Conservation (phyloP, 2,797 vertebrate species). For the Danio aesculapii region DNA sequence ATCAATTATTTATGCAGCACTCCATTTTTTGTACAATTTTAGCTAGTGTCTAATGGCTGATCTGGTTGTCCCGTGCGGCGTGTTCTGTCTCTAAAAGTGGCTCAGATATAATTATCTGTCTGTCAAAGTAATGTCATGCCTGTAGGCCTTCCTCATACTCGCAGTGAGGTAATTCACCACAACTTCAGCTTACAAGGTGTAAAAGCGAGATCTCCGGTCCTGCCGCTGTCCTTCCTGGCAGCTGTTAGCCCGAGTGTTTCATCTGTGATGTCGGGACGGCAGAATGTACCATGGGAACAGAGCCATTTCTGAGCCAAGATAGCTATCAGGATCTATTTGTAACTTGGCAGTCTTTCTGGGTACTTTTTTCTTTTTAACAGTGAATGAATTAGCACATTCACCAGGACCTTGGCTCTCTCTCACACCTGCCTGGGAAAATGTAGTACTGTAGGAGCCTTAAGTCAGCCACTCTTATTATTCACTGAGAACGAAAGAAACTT, state of each 20-base stretch:
- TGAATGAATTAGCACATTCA: too few species aligned
- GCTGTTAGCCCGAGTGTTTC: conserved; percentile 42
- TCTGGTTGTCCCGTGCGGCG: too few species aligned
- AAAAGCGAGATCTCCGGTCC: conserved; percentile 51
- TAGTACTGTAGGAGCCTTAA: not conserved
- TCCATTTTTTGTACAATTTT: too few species aligned
- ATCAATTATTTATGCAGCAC: too few species aligned
- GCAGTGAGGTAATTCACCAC: conserved; percentile 71
- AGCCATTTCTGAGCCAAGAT: conserved; percentile 25
- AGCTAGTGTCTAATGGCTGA: too few species aligned
- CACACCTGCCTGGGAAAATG: conserved; percentile 26
- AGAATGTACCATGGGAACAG: conserved; percentile 31
- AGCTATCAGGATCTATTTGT: conserved; percentile 48
- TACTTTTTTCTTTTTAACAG: too few species aligned
- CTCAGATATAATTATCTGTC: conserved; percentile 78
- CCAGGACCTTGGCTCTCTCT: not conserved
- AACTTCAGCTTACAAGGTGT: conserved; percentile 66
- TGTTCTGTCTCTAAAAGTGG: conserved; percentile 55
- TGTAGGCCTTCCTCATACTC: conserved; percentile 31
- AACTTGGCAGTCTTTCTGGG: conserved; percentile 30
- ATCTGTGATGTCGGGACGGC: conserved; percentile 38
- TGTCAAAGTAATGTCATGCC: conserved; percentile 63
- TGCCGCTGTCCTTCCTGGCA: conserved; percentile 33
- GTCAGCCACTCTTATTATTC: too few species aligned
- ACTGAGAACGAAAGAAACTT: too few species aligned